Evolutionary conservation across 2,797 vertebrate genomes (phyloP), one percentile per base, ranked within the genome.

Genomic region (Parauchenoglanis ngamensis): DNA sequence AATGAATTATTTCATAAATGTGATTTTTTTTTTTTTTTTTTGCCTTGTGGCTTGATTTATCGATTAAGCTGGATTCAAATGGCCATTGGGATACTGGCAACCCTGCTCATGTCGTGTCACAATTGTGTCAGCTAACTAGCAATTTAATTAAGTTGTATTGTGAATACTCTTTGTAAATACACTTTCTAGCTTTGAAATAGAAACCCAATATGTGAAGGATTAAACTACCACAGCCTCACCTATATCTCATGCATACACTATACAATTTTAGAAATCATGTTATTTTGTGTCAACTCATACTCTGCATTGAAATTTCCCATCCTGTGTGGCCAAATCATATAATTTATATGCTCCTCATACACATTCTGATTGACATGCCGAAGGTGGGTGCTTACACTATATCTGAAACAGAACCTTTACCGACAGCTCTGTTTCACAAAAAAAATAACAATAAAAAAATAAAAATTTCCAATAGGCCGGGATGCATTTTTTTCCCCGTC

Each of bases 271-370:
- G 23, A 59, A 59, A 79, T 10, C 49, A 21, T 54, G 15, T 77
- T 25, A 15, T 78, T 35, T 21, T 23, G 28, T 59, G 19, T 81
- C 12, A 63, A 8, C 35, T 63, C 35, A 35, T 28, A 35, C 52
- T 21, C 25, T 4, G 10, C n/a, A 76, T 1, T 54, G 8, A 7
- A 31, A 77, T 56, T 21, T 56, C 52, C 3, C 8, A 4, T 56
- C 76, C 76, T 78, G 28, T 76, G 70, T 76, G 13, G 46, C 6
- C n/a, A 79, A 80, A 80, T 80, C 52, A 59, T 25, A 25, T 80
- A 7, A 40, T 80, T 80, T 80, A 57, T 80, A 79, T 79, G 28
- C 54, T 6, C 3, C 56, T 31, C 12, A 6, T 80, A 28, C 31
- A 59, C 77, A 40, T 79, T 59, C 21, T 80, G 77, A 61, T 8